phyloP scores from a whole-genome alignment of 2,888 invertebrate genomes.

The Polyommatus iphigenia region DNA sequence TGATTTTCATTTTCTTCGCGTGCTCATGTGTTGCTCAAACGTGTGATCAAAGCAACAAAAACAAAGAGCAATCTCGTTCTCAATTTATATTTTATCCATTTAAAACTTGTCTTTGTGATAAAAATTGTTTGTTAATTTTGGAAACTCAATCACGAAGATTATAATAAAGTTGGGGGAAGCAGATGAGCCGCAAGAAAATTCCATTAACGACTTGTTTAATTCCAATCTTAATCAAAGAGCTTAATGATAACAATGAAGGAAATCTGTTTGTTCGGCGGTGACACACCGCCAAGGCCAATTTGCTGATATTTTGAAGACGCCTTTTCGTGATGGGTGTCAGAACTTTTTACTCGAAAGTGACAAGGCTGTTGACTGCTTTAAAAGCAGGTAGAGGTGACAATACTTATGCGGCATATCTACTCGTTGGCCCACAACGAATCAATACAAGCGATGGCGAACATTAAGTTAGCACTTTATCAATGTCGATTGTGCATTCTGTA shows the following conservation, averaged over 20 bases:
- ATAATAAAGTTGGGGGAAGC: conserved; percentile 35
- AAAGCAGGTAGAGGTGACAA: neutral
- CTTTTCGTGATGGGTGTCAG: neutral
- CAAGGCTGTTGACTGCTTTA: neutral
- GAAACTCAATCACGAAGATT: conserved; percentile 34
- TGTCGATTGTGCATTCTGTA: too few relatives aligned
- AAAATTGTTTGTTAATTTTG: conserved; percentile 34
- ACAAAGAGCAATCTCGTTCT: neutral
- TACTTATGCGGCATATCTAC: neutral
- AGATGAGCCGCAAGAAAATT: conserved; percentile 40
- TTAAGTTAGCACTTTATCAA: too few relatives aligned
- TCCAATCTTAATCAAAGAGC: conserved; percentile 46
- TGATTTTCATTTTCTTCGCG: neutral
- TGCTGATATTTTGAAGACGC: conserved; percentile 14
- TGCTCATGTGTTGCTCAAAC: neutral
- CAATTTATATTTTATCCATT: conserved; percentile 22
- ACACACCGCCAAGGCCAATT: conserved; percentile 41
- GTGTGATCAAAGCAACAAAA: conserved; percentile 6
- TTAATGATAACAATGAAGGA: conserved; percentile 40
- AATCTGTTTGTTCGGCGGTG: conserved; percentile 38
- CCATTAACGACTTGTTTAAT: conserved; percentile 45
- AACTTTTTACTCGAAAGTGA: neutral
- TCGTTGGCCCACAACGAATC: neutral
- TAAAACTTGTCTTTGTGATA: neutral
- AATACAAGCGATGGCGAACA: too few relatives aligned